These are phyloP conservation scores for Nycticorax nycticorax DNA, from an alignment of 2,113 vertebrate species.

Conservation along the genomic window DNA sequence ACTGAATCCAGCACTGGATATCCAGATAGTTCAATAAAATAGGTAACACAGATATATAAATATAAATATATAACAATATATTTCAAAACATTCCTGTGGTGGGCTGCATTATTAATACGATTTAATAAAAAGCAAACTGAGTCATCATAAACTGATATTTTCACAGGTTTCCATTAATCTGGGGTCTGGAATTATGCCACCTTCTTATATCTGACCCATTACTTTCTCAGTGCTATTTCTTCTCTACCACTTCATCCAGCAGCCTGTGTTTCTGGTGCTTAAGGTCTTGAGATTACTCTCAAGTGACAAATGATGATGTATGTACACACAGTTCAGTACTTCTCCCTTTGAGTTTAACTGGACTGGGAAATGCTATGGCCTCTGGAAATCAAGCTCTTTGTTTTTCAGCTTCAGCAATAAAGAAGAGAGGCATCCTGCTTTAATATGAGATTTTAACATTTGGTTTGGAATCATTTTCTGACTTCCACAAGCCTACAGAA, in stretches of 20 bases:
- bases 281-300: background rate
- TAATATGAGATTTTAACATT: background rate
- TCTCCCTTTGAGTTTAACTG: background rate
- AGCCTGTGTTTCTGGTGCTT: background rate
- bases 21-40: background rate
- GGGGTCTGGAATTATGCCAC: background rate
- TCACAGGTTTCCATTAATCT: background rate
- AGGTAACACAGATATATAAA: background rate
- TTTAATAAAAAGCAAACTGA: background rate
- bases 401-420: background rate
- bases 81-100: background rate
- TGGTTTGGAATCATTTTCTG: background rate
- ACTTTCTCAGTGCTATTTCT: background rate
- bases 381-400: background rate
- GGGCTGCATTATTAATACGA: background rate
- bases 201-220: background rate
- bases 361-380: background rate
- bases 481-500: background rate
- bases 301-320: conserved; percentile 6
- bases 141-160: background rate
- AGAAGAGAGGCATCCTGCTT: background rate
- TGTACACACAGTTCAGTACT: background rate
- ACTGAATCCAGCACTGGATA: background rate
- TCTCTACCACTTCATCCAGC: background rate
- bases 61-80: background rate